phyloP scores from a whole-genome alignment of 2,113 vertebrate species.

The Scomber japonicus region DNA sequence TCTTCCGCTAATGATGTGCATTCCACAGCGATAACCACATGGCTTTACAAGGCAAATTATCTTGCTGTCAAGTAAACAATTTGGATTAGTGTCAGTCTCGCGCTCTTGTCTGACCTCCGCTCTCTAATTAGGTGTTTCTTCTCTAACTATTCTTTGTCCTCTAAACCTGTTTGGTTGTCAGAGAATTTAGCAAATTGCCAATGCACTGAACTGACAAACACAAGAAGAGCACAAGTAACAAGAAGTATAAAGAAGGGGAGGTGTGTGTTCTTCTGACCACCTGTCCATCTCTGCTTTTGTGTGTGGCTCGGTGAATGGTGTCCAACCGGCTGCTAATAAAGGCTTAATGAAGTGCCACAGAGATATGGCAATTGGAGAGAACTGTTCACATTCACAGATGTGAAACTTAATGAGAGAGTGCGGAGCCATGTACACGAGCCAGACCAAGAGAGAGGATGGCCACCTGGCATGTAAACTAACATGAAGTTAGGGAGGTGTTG shows the following conservation, averaged over 20 bases:
- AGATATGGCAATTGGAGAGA: constrained; percentile 63
- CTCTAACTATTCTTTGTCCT: neutral
- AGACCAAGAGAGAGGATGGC: constrained; percentile 49
- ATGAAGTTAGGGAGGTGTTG: constrained; percentile 15
- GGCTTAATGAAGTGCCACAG: constrained; percentile 70
- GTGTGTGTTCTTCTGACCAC: constrained; percentile 19
- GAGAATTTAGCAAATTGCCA: constrained; percentile 22
- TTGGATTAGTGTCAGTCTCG: constrained; percentile 76
- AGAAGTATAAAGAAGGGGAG: constrained; percentile 10
- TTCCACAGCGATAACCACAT: constrained; percentile 59
- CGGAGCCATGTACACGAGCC: constrained; percentile 44
- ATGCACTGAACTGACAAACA: neutral
- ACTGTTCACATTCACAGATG: constrained; percentile 71
- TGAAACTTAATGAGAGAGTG: constrained; percentile 75
- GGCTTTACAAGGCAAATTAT: constrained; percentile 73
- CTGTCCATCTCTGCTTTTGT: constrained; percentile 24
- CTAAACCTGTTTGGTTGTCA: neutral
- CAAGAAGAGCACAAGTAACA: constrained; percentile 5
- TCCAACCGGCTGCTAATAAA: constrained; percentile 70
- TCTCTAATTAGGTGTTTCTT: constrained; percentile 25
- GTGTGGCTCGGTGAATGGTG: constrained; percentile 27
- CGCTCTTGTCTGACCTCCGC: constrained; percentile 51
- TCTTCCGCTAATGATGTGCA: constrained; percentile 68
- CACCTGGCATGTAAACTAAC: constrained; percentile 44
- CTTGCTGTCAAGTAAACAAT: constrained; percentile 74